These are phyloP conservation scores for Falco rusticolus DNA, from an alignment of 2,797 vertebrate species.

Conservation along the genomic window DNA sequence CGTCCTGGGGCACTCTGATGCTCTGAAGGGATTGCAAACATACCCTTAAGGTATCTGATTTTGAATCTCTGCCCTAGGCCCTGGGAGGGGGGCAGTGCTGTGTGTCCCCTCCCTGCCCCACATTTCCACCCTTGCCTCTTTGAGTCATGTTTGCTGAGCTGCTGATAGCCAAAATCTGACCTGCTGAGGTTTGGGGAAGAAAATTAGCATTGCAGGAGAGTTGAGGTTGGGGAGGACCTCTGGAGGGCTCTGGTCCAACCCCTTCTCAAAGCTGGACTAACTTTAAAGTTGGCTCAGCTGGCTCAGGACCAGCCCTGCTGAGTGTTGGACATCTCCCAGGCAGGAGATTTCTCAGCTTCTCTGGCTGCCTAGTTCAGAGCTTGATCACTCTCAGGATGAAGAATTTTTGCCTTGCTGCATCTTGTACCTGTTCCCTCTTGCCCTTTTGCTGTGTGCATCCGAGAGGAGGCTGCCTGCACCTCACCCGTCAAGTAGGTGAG, in stretches of 20 bases:
- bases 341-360: not conserved
- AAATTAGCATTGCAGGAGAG: not conserved
- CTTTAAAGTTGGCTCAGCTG: not conserved
- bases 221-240: not conserved
- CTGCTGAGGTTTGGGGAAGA: not conserved
- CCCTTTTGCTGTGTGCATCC: rapidly evolving
- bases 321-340: not conserved
- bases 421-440: not conserved
- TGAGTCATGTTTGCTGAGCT: not conserved
- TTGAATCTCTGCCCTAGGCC: not conserved
- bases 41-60: rapidly evolving
- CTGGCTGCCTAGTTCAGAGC: not conserved
- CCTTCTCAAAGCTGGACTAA: not conserved
- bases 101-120: not conserved
- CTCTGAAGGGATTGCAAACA: not conserved
- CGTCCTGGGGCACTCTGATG: not conserved
- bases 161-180: not conserved
- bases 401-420: not conserved
- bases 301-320: not conserved
- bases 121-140: not conserved
- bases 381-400: not conserved
- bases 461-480: not conserved
- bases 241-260: not conserved
- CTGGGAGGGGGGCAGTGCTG: not conserved
- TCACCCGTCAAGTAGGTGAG: rapidly evolving